A percentile compares a stretch with the other conserved stretches of the same genome.
phyloP scores from a whole-genome alignment of 2,888 invertebrate species.

The Oasisia sp. region DNA sequence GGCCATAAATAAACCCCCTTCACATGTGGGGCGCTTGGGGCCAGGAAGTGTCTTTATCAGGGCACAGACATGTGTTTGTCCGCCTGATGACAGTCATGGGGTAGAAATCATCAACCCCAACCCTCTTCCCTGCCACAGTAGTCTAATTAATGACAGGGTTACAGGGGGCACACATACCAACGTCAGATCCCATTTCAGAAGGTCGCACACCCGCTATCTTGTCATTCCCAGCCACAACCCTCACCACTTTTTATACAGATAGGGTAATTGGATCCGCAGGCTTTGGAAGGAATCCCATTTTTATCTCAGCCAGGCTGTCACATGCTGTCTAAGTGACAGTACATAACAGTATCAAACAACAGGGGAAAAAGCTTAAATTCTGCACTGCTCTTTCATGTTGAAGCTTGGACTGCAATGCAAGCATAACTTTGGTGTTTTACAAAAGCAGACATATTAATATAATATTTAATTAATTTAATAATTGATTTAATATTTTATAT shows the following conservation, averaged over 20 bases:
- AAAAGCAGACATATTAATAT: neutral
- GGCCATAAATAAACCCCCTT: constrained; percentile 4
- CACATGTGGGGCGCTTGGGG: neutral
- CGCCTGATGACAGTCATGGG: constrained; percentile 6
- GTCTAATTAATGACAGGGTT: constrained; percentile 3
- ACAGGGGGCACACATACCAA: neutral
- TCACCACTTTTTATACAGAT: neutral
- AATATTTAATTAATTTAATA: no score
- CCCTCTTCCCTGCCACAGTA: neutral
- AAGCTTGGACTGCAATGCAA: neutral
- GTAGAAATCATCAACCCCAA: constrained; percentile 6
- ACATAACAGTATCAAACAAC: constrained; percentile 17
- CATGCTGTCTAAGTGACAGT: constrained; percentile 12
- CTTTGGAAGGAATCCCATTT: constrained; percentile 17
- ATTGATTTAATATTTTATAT: neutral
- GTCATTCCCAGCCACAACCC: constrained; percentile 5
- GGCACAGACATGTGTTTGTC: neutral
- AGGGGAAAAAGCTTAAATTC: neutral
- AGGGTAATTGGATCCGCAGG: neutral
- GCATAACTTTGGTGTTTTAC: neutral
- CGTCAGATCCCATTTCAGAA: constrained; percentile 3
- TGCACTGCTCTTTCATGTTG: constrained; percentile 1
- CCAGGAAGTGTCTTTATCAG: constrained; percentile 11
- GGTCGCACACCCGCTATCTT: neutral
- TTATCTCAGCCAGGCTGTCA: constrained; percentile 11